Conservation (phyloP, 1,140 invertebrate species). For the Saxidomus purpurata region DNA sequence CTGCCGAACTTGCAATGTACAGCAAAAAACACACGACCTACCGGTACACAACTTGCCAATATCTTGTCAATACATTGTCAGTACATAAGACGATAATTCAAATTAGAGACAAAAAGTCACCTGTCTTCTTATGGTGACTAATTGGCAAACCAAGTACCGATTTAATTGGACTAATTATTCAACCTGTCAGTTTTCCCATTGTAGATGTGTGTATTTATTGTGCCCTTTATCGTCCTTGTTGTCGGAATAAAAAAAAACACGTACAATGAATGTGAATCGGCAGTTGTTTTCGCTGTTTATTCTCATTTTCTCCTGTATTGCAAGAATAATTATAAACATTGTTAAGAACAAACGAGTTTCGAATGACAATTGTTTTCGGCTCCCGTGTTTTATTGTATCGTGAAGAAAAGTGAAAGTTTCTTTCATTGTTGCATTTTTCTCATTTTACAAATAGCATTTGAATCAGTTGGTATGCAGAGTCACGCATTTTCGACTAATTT, state of each 20-base stretch:
- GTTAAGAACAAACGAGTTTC: conserved; percentile 1
- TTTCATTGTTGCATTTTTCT: conserved; percentile 18
- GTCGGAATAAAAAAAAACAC: not conserved
- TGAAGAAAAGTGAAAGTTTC: not conserved
- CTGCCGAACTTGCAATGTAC: too few relatives aligned
- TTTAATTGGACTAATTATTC: conserved; percentile 43
- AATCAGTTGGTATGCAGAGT: conserved; percentile 1
- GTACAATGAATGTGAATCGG: conserved; percentile 8
- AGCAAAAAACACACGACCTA: not conserved
- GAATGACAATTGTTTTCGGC: not conserved
- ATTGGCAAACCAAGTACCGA: not conserved
- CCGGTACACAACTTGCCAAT: not conserved
- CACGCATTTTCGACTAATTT: conserved; percentile 18
- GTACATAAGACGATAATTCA: not conserved
- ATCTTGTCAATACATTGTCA: conserved; percentile 4
- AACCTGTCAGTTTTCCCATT: conserved; percentile 1
- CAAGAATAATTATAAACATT: not conserved
- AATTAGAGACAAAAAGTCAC: conserved; percentile 18
- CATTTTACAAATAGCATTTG: conserved; percentile 16
- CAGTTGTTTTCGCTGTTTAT: not conserved
- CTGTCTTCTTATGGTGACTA: conserved; percentile 2
- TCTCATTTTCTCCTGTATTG: not conserved
- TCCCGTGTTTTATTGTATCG: not conserved
- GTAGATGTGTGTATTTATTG: not conserved
- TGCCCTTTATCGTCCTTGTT: not conserved